Evolutionary conservation across 2,888 invertebrate genomes (phyloP), one percentile per base, ranked within the genome.

Genomic region (Acleris holmiana): DNA sequence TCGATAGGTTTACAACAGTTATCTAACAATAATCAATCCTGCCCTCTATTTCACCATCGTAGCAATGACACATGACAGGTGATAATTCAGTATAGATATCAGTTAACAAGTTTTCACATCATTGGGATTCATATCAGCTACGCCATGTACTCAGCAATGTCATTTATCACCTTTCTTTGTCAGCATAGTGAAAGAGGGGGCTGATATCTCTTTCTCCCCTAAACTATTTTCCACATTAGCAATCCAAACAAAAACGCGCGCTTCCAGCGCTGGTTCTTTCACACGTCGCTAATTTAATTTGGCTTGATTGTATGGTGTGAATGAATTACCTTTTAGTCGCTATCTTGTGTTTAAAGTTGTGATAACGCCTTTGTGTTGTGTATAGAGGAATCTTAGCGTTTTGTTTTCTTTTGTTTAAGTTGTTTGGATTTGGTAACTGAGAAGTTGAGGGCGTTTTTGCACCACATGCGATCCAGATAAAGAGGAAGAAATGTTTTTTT

Each of bases 211-310:
- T 18, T 13, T 53, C 40, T 19, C 7, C 1, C 19, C 51, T 29
- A 35, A 18, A 15, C 41, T 50, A 19, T 21, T 8, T 44, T n/a
- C 44, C 17, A 44, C 44, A 13, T 4, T 44, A 44, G 44, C 44
- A 7, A 44, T 44, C 44, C 44, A n/a, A 17, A 44, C 17, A 44
- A 44, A n/a, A n/a, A n/a, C 44, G 2, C 6, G 17, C 44, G n/a
- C 44, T 7, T 25, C 21, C 17, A 4, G 40, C 35, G 15, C 13
- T 13, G 53, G 53, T 64, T 64, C 64, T 64, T 64, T 64, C 58
- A 64, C 64, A 64, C 64, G 64, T 48, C 51, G 47, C 51, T 64
- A 54, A 64, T 64, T 64, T 64, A 64, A 64, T 64, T 64, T 64
- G 29, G 48, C 64, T 54, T 58, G 64, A 64, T 64, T 64, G 64